A percentile compares a stretch with the other conserved stretches of the same genome.
These are phyloP conservation scores for Helicolenus hilgendorfi DNA, from an alignment of 2,797 vertebrate genomes.

Conservation along the genomic window DNA sequence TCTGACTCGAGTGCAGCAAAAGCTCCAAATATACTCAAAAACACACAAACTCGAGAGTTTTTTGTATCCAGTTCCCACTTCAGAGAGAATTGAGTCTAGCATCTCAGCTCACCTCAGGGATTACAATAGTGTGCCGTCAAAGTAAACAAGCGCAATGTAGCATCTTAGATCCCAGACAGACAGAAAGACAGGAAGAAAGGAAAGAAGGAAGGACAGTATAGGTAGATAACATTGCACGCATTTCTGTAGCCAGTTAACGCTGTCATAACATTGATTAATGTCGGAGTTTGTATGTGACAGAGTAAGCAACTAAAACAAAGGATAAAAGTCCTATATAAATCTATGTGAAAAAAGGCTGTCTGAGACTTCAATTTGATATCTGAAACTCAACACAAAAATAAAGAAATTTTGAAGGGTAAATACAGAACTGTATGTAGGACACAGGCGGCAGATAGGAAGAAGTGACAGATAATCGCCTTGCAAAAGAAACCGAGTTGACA, in stretches of 20 bases:
- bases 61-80: constrained; percentile 57
- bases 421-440: constrained; percentile 55
- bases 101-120: constrained; percentile 64
- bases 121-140: constrained; percentile 52
- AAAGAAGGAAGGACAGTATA: neutral
- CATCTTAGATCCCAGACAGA: constrained; percentile 35
- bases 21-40: constrained; percentile 56
- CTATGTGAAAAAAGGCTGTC: constrained; percentile 17
- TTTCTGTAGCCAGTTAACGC: neutral
- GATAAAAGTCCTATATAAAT: constrained; percentile 45
- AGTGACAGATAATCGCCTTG: constrained; percentile 60
- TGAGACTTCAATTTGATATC: constrained; percentile 41
- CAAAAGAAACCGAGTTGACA: constrained; percentile 52
- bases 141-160: constrained; percentile 66
- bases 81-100: constrained; percentile 62
- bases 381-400: constrained; percentile 18
- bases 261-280: constrained; percentile 46
- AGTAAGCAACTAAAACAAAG: constrained; percentile 34
- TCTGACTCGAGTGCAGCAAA: constrained; percentile 47
- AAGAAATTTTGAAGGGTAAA: constrained; percentile 60
- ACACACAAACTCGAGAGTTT: constrained; percentile 44
- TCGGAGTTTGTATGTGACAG: constrained; percentile 33
- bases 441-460: constrained; percentile 42
- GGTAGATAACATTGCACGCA: neutral
- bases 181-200: neutral